Evolutionary conservation across 2,797 vertebrate species (phyloP).

Genomic region (Pipistrellus kuhlii): DNA sequence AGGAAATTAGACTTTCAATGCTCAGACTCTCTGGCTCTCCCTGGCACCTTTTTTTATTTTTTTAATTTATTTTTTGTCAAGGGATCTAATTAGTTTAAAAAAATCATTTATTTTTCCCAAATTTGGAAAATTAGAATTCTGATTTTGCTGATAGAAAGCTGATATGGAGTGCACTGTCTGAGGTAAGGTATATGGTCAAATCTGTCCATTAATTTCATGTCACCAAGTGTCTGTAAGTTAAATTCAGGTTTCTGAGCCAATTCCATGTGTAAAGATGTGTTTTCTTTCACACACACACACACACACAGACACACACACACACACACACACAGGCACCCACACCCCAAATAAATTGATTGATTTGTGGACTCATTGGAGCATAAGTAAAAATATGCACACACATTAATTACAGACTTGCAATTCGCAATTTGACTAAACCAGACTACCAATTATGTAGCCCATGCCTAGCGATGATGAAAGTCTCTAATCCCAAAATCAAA

Average conservation of each 20-base stretch:
- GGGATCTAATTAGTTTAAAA: constrained; percentile 43
- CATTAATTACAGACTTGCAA: neutral
- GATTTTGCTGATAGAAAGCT: constrained; percentile 6
- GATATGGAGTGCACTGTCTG: neutral
- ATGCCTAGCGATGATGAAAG: neutral
- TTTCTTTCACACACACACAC: neutral
- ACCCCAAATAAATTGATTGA: neutral
- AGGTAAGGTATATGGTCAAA: neutral
- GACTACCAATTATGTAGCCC: neutral
- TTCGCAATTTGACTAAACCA: neutral
- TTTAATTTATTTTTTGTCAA: neutral
- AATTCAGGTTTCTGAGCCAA: neutral
- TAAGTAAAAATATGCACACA: neutral
- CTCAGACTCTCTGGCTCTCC: neutral
- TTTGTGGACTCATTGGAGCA: neutral
- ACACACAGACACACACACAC: neutral
- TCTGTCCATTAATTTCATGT: neutral
- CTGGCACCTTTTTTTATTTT: neutral
- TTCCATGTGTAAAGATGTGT: neutral
- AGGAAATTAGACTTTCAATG: constrained; percentile 36
- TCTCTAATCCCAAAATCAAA: neutral
- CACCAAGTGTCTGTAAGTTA: neutral
- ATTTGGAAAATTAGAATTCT: neutral
- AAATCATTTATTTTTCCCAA: neutral
- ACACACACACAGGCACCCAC: accelerated